Conservation (phyloP, 2,888 invertebrate genomes). For the Cataglyphis albicans region DNA sequence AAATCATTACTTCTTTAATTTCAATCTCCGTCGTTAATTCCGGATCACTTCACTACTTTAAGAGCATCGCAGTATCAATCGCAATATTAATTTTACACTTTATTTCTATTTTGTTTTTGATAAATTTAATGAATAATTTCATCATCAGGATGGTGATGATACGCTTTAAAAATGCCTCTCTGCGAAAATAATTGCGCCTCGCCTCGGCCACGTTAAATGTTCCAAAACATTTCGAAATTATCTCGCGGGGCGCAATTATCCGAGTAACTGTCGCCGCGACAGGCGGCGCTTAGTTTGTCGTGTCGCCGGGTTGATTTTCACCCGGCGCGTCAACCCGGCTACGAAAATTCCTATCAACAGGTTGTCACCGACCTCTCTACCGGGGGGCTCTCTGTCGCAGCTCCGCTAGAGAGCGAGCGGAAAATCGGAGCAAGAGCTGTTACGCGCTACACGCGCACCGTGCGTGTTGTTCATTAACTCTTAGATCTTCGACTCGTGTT, state of each 20-base stretch:
- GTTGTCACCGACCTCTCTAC: constrained; percentile 71
- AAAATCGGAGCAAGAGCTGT: constrained; percentile 46
- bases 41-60: background rate
- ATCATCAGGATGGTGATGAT: background rate
- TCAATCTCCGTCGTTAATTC: background rate
- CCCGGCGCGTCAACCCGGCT: constrained; percentile 56
- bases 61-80: constrained; percentile 6
- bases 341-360: constrained; percentile 75
- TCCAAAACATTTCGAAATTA: constrained; percentile 25
- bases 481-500: constrained; percentile 39
- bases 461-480: constrained; percentile 67
- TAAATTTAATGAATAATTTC: constrained; percentile 2
- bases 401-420: constrained; percentile 14
- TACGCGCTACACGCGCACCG: constrained; percentile 3
- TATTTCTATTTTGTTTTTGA: background rate
- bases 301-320: constrained; percentile 37
- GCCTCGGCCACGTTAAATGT: background rate
- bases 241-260: constrained; percentile 38
- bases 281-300: constrained; percentile 29
- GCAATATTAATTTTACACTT: background rate
- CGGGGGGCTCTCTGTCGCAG: constrained; percentile 12
- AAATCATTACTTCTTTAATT: constrained; percentile 23
- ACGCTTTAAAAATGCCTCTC: background rate
- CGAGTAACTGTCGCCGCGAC: constrained; percentile 41
- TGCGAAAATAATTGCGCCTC: constrained; percentile 5